Conservation (phyloP, 2,113 vertebrate genomes). For the Etheostoma spectabile region DNA sequence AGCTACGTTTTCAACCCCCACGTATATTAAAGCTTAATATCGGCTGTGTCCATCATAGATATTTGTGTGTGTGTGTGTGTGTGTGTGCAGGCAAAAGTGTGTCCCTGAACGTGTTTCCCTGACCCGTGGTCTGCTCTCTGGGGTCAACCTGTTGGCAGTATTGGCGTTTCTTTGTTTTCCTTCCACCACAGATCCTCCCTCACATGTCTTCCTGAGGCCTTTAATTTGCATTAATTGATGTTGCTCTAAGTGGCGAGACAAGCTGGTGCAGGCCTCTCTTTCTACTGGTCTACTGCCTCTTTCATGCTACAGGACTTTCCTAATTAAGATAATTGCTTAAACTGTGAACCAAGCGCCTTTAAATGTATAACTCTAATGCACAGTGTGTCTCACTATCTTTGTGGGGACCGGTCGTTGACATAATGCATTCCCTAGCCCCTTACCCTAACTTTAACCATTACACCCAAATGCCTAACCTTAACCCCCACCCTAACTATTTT, state of each 20-base stretch:
- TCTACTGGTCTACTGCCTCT: conserved; percentile 2
- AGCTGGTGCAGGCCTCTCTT: background rate
- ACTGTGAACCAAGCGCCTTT: conserved; percentile 45
- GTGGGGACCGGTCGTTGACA: too few relatives aligned
- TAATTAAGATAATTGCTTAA: conserved; percentile 66
- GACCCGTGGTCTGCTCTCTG: background rate
- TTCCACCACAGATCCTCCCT: conserved; percentile 1
- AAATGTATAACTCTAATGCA: conserved; percentile 29
- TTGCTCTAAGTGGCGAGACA: conserved; percentile 35
- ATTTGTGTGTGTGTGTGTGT: background rate
- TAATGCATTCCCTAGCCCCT: too few relatives aligned
- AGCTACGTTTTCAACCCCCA: background rate
- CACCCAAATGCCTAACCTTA: too few relatives aligned
- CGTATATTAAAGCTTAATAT: background rate
- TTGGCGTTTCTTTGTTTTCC: conserved; percentile 30
- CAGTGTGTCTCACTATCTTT: too few relatives aligned
- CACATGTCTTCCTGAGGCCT: conserved; percentile 40
- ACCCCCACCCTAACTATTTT: too few relatives aligned
- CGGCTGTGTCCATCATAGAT: background rate
- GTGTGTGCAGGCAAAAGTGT: background rate
- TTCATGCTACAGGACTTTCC: conserved; percentile 35
- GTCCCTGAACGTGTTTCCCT: background rate
- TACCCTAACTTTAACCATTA: too few relatives aligned
- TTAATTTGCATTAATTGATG: conserved; percentile 63
- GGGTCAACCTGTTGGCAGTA: conserved; percentile 1